phyloP scores from a whole-genome alignment of 2,113 vertebrate species.

The Indicator maculatus region DNA sequence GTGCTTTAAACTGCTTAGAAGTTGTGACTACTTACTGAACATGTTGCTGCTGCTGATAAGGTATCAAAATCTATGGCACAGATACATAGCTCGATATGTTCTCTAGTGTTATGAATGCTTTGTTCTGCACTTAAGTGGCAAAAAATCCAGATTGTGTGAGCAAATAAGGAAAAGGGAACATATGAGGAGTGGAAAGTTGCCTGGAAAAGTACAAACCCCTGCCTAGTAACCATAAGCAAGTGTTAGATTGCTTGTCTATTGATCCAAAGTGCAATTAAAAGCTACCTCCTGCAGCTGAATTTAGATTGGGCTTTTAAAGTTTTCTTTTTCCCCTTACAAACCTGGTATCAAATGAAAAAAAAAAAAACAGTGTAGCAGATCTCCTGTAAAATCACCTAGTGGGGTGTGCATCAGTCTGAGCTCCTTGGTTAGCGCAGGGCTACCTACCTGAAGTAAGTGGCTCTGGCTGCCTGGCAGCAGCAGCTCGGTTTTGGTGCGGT shows the following conservation, averaged over 20 bases:
- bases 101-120: neutral
- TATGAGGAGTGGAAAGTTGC: neutral
- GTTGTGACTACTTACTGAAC: neutral
- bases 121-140: neutral
- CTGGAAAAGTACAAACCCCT: conserved; percentile 40
- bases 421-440: neutral
- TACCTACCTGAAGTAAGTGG: neutral
- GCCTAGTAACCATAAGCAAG: conserved; percentile 1
- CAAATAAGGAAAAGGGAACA: neutral
- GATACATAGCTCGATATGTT: neutral
- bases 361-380: neutral
- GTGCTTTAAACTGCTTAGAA: neutral
- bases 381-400: neutral
- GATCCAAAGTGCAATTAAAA: conserved; percentile 54
- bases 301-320: conserved; percentile 25
- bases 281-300: conserved; percentile 39
- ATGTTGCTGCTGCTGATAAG: neutral
- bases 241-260: conserved; percentile 26
- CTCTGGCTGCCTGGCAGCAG: neutral
- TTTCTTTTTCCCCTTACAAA: neutral
- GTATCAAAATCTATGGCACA: neutral
- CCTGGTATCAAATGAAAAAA: neutral
- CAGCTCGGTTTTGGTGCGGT: neutral
- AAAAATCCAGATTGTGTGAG: neutral
- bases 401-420: neutral